Percentiles rank a stretch among this genome's conserved stretches.
phyloP scores from a whole-genome alignment of 2,888 invertebrate species.

The Schrankia costaestrigalis region DNA sequence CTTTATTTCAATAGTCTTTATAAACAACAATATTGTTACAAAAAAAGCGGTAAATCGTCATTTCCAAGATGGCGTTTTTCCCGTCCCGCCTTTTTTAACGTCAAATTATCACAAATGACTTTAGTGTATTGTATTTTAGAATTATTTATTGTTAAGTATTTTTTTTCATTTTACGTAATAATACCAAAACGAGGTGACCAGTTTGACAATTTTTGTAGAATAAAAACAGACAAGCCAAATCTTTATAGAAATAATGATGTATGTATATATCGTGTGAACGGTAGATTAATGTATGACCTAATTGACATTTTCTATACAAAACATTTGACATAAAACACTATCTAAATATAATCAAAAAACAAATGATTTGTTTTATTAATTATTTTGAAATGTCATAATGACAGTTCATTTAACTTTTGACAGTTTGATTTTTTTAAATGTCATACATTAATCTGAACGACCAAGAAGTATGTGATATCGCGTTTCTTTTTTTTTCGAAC shows the following conservation, averaged over 20 bases:
- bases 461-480: constrained; percentile 47
- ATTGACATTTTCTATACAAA: too few species aligned
- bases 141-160: constrained; percentile 31
- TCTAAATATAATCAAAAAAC: too few species aligned
- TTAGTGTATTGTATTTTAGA: constrained; percentile 15
- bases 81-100: too few species aligned
- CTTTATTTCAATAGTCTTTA: too few species aligned
- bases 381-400: too few species aligned
- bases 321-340: not conserved
- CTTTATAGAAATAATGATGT: constrained; percentile 33
- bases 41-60: too few species aligned
- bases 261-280: constrained; percentile 32
- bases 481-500: constrained; percentile 36
- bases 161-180: constrained; percentile 27
- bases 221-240: constrained; percentile 32
- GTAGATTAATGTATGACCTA: constrained; percentile 10
- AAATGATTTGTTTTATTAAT: too few species aligned
- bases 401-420: too few species aligned
- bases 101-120: too few species aligned
- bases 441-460: constrained; percentile 26
- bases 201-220: constrained; percentile 41
- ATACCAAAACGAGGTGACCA: constrained; percentile 70
- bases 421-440: constrained; percentile 11
- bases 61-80: too few species aligned
- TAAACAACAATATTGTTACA: constrained; percentile 9